Base-by-base conservation (phyloP, 2,888 invertebrate species). In the Nudaria mundana region DNA sequence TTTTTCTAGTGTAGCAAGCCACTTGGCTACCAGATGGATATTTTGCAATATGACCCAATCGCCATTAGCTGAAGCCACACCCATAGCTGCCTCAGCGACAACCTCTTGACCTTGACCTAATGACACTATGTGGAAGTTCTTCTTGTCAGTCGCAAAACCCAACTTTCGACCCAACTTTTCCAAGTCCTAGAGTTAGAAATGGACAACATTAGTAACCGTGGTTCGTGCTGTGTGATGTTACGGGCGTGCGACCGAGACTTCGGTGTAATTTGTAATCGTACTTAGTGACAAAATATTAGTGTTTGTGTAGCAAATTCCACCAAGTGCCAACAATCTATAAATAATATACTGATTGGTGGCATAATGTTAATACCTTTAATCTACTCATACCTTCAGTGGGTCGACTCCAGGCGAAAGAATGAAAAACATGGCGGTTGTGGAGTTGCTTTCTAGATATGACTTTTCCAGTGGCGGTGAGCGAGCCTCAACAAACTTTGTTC, bases 1-100 rank as follows among this genome's bases (percentile, higher is more conserved):
- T 82, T 98, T 98, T 72, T 98, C 98, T 11, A 98, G 86, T 0
- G 91, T 92, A 0, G 95, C 79, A n/a, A 98, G 84, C 98, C 98
- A 98, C 56, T 91, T 94, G 13, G 93, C 93, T 0, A 98, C 98
- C 46, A 98, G 90, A 82, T 98, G 98, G 41, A 98, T 93, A 75
- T 98, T 98, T 89, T 98, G 94, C 29, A 98, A 82, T 41, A 98
- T 95, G 11, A 98, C 97, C 98, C 98, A 98, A 64, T 98, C 95
- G 0, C 98, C 98, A 23, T 91, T 71, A 24, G 78, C 84, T 0
- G 95, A 91, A 0, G 97, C 95, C 0, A 93, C 68, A 30, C 93
- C 93, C 91, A 98, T 94, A 0, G 97, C 95, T 51, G 92, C 91
- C 71, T 98, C 98, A 0, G 98, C 98, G 0, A 98, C 95, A 2